These are phyloP conservation scores for Geopemphigus sp. DNA, from an alignment of 1,140 invertebrate species.

Conservation along the genomic window DNA sequence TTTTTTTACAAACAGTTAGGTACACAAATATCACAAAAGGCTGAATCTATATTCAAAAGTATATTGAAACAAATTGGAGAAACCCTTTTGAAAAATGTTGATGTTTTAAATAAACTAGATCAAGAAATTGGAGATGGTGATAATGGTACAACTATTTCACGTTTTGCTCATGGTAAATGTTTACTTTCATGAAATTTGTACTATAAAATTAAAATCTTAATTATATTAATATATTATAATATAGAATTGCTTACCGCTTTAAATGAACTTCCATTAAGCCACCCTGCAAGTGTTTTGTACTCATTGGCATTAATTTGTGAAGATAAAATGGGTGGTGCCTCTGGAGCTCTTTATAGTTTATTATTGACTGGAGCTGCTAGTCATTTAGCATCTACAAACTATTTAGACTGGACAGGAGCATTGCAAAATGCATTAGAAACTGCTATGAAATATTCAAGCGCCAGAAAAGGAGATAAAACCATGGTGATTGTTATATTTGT, in stretches of 20 bases:
- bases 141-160: slow-evolving; percentile 71
- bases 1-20: slow-evolving; percentile 12
- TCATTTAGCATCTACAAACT: slow-evolving; percentile 51
- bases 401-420: slow-evolving; percentile 58
- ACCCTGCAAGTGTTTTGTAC: slow-evolving; percentile 59
- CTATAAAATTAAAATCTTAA: slow-evolving; percentile 53
- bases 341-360: slow-evolving; percentile 70
- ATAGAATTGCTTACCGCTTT: background rate
- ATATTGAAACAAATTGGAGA: slow-evolving; percentile 60
- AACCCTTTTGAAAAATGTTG: slow-evolving; percentile 61
- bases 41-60: slow-evolving; percentile 57
- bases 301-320: slow-evolving; percentile 64
- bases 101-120: slow-evolving; percentile 69
- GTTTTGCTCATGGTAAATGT: slow-evolving; percentile 62
- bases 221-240: background rate
- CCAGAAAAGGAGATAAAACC: slow-evolving; percentile 72
- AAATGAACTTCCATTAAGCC: slow-evolving; percentile 54
- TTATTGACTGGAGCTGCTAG: slow-evolving; percentile 64
- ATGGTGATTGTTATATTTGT: slow-evolving; percentile 61
- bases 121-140: slow-evolving; percentile 78
- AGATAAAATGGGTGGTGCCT: slow-evolving; percentile 69
- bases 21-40: slow-evolving; percentile 55
- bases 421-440: slow-evolving; percentile 61
- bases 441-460: slow-evolving; percentile 71
- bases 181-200: background rate